A percentile compares a stretch with the other conserved stretches of the same genome.
Conservation (phyloP, 2,797 vertebrate genomes). For the Lacerta viridis region DNA sequence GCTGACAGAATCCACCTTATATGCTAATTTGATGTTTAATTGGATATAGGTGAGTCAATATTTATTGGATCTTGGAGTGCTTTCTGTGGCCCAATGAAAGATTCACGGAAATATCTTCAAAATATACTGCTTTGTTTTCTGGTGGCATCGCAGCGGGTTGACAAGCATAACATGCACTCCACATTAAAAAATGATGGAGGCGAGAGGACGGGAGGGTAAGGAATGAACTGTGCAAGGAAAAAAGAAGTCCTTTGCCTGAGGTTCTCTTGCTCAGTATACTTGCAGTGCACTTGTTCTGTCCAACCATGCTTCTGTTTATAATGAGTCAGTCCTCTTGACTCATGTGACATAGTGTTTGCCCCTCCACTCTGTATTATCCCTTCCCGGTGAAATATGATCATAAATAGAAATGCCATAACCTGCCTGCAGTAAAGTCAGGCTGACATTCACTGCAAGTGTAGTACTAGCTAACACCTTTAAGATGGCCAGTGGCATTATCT, state of each 20-base stretch:
- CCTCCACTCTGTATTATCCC: slow-evolving; percentile 53
- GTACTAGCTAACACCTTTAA: slow-evolving; percentile 21
- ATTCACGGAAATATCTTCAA: not conserved
- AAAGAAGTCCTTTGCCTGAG: slow-evolving; percentile 4
- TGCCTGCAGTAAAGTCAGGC: slow-evolving; percentile 46
- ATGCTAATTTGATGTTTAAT: too few relatives aligned
- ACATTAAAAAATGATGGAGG: not conserved
- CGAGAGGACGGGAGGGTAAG: slow-evolving; percentile 28
- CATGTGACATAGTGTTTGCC: slow-evolving; percentile 53
- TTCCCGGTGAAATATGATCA: slow-evolving; percentile 55
- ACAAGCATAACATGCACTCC: not conserved
- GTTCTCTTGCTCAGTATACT: not conserved
- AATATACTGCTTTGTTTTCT: not conserved
- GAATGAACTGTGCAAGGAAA: not conserved
- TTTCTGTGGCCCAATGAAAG: not conserved
- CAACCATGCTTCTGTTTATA: slow-evolving; percentile 40
- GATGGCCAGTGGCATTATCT: slow-evolving; percentile 20
- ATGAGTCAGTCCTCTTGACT: slow-evolving; percentile 45
- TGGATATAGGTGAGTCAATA: not conserved
- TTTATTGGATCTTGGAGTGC: not conserved
- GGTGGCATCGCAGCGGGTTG: not conserved
- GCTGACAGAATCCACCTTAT: too few relatives aligned
- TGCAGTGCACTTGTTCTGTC: not conserved
- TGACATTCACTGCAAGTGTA: slow-evolving; percentile 35
- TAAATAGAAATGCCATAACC: slow-evolving; percentile 68